Evolutionary conservation across 2,113 vertebrate genomes (phyloP).

Genomic region (Regulus satrapa): DNA sequence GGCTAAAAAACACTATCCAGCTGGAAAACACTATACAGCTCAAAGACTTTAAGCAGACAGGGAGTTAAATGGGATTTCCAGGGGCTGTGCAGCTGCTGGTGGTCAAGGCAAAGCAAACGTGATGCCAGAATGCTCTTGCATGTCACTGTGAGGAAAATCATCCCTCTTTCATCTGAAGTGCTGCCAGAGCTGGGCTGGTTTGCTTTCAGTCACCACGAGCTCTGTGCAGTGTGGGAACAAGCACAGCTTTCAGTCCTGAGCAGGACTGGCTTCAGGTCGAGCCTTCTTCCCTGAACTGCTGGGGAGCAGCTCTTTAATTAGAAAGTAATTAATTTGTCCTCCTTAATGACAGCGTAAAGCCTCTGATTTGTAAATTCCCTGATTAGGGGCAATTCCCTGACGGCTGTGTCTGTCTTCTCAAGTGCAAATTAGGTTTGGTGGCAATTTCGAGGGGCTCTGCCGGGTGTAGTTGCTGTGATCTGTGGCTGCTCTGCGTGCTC

Average conservation of each 20-base stretch:
- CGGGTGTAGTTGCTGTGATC: neutral
- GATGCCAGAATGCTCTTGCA: neutral
- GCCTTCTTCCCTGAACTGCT: neutral
- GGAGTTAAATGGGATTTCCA: neutral
- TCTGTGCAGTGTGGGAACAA: neutral
- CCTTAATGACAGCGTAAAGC: neutral
- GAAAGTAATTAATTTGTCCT: neutral
- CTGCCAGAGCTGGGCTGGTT: neutral
- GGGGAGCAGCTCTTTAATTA: neutral
- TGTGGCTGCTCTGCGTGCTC: neutral
- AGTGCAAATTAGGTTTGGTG: neutral
- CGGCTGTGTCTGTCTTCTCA: neutral
- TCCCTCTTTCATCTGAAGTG: neutral
- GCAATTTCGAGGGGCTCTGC: neutral
- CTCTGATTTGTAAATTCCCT: neutral
- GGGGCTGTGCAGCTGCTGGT: neutral
- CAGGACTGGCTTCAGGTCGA: neutral
- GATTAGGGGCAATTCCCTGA: neutral
- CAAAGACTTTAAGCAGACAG: neutral
- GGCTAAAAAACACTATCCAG: neutral
- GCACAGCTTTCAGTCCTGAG: neutral
- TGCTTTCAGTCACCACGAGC: neutral
- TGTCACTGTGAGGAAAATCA: neutral
- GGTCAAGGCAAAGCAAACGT: accelerated
- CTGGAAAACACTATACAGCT: neutral